Evolutionary conservation across 2,888 invertebrate species (phyloP), one percentile per base, ranked within the genome.

Genomic region (Danaus chrysippus): DNA sequence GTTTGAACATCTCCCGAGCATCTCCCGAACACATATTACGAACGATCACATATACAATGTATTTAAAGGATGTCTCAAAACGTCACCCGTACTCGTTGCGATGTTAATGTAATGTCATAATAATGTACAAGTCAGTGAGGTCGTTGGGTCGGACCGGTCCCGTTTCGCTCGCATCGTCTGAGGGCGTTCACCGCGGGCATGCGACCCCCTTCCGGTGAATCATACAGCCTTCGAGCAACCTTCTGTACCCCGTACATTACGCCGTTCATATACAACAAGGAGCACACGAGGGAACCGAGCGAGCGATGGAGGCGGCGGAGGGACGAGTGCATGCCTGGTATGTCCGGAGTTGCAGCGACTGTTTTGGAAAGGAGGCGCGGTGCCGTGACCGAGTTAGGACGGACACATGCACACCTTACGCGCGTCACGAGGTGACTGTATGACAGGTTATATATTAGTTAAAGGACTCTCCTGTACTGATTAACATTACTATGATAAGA

Each of bases 141-240:
- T n/a, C 43, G 43, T 12, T 9, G 49, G 17, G 49, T 49, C 15
- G 17, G 49, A 49, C 49, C 8, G 10, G 49, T 49, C 49, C 17
- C 17, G 49, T 17, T 49, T 49, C 17, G 49, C 49, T 49, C 15
- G 17, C 13, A 46, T 5, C 15, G 9, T 13, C 15, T 1, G 10
- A 49, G 49, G 49, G 49, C 49, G 49, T 49, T 49, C 49, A 49
- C 49, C 49, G 54, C 59, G 58, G 69, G 72, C 67, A 72, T 69
- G 62, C 71, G 66, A 56, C 60, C 60, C 61, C 67, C 70, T 71
- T 72, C 72, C 72, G 72, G 71, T 72, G 72, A 63, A 66, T 72
- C 72, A 71, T 61, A 42, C 59, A 59, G 42, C 57, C 56, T 63
- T 57, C 54, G n/a, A 10, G 1, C 10, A 17, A 17, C 17, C 8